phyloP scores from a whole-genome alignment of 1,140 invertebrate species.

The Bombyx mandarina region DNA sequence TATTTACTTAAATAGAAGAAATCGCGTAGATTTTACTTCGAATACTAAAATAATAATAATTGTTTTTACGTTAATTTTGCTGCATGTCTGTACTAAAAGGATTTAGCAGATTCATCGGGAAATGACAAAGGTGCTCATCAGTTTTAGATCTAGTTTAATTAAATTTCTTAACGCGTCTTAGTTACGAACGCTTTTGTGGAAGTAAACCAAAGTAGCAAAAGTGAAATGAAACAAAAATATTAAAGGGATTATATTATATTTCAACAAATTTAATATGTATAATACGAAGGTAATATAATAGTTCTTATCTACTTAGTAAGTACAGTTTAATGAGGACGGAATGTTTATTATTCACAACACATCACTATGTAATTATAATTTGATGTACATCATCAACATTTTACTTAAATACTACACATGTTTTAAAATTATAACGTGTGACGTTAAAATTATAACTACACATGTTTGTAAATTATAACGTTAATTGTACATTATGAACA shows the following conservation, averaged over 20 bases:
- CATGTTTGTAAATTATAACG: too few species aligned
- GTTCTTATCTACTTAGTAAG: constrained; percentile 3
- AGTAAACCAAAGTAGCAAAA: too few species aligned
- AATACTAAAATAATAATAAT: not conserved
- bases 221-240: not conserved
- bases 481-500: too few species aligned
- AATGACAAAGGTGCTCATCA: constrained; percentile 3
- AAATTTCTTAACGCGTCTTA: too few species aligned
- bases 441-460: too few species aligned
- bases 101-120: constrained; percentile 1
- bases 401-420: too few species aligned
- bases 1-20: not conserved
- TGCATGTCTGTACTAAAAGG: constrained; percentile 7
- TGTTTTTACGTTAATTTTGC: not conserved
- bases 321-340: constrained; percentile 7
- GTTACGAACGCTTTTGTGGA: too few species aligned
- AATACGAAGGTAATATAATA: not conserved
- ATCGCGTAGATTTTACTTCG: not conserved
- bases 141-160: too few species aligned
- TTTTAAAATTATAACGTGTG: too few species aligned
- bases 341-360: constrained; percentile 1
- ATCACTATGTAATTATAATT: too few species aligned
- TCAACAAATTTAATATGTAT: not conserved
- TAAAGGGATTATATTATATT: not conserved
- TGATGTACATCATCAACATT: too few species aligned